phyloP scores from a whole-genome alignment of 2,113 vertebrate genomes.

The Chloropsis cyanopogon region DNA sequence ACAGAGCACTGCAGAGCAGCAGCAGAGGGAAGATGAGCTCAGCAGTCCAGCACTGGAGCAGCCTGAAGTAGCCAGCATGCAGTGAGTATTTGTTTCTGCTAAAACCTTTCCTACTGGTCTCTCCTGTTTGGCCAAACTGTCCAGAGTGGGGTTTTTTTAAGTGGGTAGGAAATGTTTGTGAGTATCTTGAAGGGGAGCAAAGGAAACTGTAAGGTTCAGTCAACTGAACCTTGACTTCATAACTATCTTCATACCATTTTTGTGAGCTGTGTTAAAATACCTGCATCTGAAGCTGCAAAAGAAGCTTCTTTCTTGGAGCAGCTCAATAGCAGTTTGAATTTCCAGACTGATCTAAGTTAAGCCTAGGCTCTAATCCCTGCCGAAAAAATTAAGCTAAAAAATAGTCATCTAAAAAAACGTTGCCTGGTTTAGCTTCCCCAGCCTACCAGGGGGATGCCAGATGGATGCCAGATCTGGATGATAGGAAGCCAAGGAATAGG shows the following conservation, averaged over 20 bases:
- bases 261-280: background rate
- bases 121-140: background rate
- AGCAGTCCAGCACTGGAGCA: background rate
- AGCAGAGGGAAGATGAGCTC: background rate
- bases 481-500: background rate
- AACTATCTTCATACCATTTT: background rate
- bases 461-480: background rate
- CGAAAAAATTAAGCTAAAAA: background rate
- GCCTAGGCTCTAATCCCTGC: background rate
- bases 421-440: background rate
- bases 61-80: background rate
- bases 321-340: background rate
- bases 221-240: background rate
- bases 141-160: accelerated
- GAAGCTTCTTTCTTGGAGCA: background rate
- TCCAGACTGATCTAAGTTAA: background rate
- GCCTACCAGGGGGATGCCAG: background rate
- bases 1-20: background rate
- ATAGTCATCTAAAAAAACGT: background rate
- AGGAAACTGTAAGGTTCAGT: background rate
- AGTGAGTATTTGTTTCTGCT: background rate
- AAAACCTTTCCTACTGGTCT: background rate
- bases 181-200: background rate
- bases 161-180: background rate
- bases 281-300: background rate